A percentile compares a stretch with the other conserved stretches of the same genome.
phyloP scores from a whole-genome alignment of 2,113 vertebrate genomes.

The Phoxinus phoxinus region DNA sequence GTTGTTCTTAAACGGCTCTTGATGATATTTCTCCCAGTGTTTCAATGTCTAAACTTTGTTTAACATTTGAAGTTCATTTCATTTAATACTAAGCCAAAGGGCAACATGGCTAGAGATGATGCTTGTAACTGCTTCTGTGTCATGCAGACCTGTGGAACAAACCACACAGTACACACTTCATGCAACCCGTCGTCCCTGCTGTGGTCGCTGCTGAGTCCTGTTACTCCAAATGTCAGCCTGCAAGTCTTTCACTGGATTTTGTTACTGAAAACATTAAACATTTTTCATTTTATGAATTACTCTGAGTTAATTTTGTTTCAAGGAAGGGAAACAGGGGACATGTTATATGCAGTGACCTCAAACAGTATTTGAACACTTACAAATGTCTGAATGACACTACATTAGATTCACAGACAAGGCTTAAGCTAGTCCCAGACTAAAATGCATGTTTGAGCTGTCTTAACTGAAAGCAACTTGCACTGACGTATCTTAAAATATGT shows the following conservation, averaged over 20 bases:
- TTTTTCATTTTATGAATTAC: slow-evolving; percentile 28
- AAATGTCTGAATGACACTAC: not conserved
- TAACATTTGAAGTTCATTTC: slow-evolving; percentile 22
- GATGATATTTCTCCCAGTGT: slow-evolving; percentile 27
- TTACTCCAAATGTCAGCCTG: slow-evolving; percentile 32
- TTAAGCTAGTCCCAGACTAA: too few species aligned
- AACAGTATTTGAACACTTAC: not conserved
- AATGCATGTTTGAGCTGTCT: too few species aligned
- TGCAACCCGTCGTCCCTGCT: slow-evolving; percentile 13
- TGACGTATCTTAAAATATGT: too few species aligned
- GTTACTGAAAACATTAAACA: slow-evolving; percentile 38
- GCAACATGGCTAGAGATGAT: slow-evolving; percentile 26
- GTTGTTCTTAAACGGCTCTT: not conserved
- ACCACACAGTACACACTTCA: slow-evolving; percentile 16
- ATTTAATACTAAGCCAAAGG: not conserved
- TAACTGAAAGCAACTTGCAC: too few species aligned
- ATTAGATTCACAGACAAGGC: too few species aligned
- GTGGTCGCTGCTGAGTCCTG: slow-evolving; percentile 25
- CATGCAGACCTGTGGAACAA: slow-evolving; percentile 27
- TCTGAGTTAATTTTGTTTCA: slow-evolving; percentile 19
- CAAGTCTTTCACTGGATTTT: slow-evolving; percentile 48
- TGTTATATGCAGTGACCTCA: not conserved
- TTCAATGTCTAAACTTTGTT: slow-evolving; percentile 16
- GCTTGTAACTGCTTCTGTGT: slow-evolving; percentile 32
- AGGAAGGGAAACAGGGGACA: not conserved